Evolutionary conservation across 2,113 vertebrate species (phyloP).

Genomic region (Syrrhaptes paradoxus): DNA sequence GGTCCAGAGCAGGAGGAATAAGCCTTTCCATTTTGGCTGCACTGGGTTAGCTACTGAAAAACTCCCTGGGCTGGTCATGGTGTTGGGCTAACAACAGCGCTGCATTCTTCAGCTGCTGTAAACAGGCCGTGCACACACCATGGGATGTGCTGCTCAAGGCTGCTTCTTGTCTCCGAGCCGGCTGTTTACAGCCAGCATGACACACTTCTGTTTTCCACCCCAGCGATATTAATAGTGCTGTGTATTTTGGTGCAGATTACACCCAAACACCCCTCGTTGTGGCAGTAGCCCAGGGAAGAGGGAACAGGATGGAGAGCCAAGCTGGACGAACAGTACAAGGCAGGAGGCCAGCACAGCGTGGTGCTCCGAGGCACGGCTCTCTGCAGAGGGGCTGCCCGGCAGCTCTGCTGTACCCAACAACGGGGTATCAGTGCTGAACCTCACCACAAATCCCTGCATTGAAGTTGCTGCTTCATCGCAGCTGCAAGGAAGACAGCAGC

Average conservation of each 20-base stretch:
- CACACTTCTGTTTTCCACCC: conserved; percentile 21
- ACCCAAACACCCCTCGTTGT: background rate
- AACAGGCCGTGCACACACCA: background rate
- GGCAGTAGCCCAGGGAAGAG: conserved; percentile 9
- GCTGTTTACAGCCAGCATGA: conserved; percentile 29
- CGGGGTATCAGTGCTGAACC: accelerated
- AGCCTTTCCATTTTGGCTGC: background rate
- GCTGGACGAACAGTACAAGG: background rate
- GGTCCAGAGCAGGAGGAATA: background rate
- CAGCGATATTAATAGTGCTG: background rate
- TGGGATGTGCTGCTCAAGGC: background rate
- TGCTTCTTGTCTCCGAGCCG: background rate
- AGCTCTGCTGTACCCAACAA: background rate
- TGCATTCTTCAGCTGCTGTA: background rate
- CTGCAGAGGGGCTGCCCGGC: background rate
- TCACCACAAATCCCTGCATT: background rate
- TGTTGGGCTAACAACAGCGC: background rate
- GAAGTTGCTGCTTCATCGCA: background rate
- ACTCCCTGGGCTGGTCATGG: background rate
- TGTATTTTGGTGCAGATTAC: conserved; percentile 19
- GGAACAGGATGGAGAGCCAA: background rate
- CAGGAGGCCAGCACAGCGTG: background rate
- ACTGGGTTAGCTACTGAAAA: background rate
- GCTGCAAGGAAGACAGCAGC: background rate
- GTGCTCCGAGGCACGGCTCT: background rate